These are phyloP conservation scores for Galagoides demidoff DNA, from an alignment of 2,797 vertebrate genomes.

Conservation along the genomic window DNA sequence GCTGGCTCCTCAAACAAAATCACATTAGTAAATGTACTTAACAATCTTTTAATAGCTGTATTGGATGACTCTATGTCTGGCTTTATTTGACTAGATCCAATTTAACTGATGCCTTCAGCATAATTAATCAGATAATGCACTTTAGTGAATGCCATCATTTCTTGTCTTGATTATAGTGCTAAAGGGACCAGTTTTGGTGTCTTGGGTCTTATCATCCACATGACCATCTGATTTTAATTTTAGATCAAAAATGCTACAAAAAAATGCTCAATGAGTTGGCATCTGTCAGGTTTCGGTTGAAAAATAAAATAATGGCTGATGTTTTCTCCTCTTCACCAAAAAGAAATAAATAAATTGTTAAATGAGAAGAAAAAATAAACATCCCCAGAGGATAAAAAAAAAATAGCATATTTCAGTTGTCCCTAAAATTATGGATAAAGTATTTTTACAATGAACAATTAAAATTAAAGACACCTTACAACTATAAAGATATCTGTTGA, in stretches of 20 bases:
- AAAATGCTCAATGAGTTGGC: background rate
- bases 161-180: background rate
- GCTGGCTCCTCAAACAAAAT: constrained; percentile 54
- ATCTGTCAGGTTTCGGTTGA: background rate
- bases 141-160: constrained; percentile 41
- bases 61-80: constrained; percentile 72
- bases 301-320: background rate
- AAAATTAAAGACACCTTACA: background rate
- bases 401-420: background rate
- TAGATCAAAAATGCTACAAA: background rate
- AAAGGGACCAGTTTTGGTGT: background rate
- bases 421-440: background rate
- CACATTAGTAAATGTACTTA: constrained; percentile 73
- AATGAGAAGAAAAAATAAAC: background rate
- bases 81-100: constrained; percentile 74
- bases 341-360: background rate
- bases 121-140: constrained; percentile 75
- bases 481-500: background rate
- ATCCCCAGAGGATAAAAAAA: background rate
- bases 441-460: background rate
- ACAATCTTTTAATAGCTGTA: constrained; percentile 73
- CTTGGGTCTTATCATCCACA: background rate
- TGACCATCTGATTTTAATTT: background rate
- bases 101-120: constrained; percentile 68
- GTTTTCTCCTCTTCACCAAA: background rate